Conservation (phyloP, 2,113 vertebrate species). For the Harpagus bidentatus region DNA sequence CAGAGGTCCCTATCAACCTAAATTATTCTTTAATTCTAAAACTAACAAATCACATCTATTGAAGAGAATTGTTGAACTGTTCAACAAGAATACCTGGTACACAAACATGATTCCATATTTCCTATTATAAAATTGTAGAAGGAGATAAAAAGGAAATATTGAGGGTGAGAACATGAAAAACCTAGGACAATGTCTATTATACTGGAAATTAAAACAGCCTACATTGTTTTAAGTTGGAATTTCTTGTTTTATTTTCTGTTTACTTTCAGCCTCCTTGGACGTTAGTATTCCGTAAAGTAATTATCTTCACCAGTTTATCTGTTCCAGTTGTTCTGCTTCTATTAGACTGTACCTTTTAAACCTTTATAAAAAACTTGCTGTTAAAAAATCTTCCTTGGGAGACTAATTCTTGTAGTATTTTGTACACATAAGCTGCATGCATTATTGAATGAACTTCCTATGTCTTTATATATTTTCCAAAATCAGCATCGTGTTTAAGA, state of each 20-base stretch:
- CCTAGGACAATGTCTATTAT: not conserved
- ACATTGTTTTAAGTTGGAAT: not conserved
- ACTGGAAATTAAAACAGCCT: not conserved
- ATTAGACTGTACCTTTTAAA: not conserved
- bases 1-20: not conserved
- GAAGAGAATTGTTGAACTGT: not conserved
- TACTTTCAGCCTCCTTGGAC: not conserved
- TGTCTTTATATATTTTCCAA: not conserved
- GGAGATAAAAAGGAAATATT: not conserved
- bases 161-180: not conserved
- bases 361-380: not conserved
- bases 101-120: not conserved
- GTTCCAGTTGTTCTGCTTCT: not conserved
- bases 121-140: not conserved
- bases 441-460: not conserved
- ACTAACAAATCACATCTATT: not conserved
- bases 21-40: not conserved
- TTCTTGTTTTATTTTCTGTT: not conserved
- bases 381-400: not conserved
- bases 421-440: not conserved
- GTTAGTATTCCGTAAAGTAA: not conserved
- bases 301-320: conserved; percentile 1
- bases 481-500: not conserved
- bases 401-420: not conserved
- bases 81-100: not conserved